phyloP scores from a whole-genome alignment of 2,113 vertebrate species.

The Apistogramma diplotaenia region DNA sequence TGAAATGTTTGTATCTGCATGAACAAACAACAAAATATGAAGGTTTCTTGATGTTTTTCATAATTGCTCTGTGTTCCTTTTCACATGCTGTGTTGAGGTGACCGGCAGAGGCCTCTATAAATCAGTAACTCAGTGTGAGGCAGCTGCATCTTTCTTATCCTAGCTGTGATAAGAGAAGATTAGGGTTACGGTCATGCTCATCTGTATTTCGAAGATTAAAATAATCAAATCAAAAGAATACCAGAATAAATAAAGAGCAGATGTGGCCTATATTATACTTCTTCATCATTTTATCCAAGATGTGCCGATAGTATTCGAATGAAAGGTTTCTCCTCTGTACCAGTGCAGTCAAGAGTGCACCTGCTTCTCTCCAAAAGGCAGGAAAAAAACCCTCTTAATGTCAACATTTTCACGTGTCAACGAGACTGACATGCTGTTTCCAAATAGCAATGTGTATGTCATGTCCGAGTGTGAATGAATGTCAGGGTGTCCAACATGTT shows the following conservation, averaged over 20 bases:
- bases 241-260: neutral
- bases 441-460: constrained; percentile 13
- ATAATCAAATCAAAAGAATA: constrained; percentile 31
- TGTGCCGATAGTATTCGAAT: neutral
- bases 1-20: neutral
- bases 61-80: neutral
- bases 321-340: neutral
- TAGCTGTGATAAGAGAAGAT: constrained; percentile 18
- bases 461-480: neutral
- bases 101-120: neutral
- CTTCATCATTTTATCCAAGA: neutral
- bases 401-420: neutral
- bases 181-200: neutral
- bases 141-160: neutral
- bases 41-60: neutral
- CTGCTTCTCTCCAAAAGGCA: neutral
- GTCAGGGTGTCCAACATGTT: no score
- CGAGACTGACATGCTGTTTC: constrained; percentile 6
- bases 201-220: constrained; percentile 1
- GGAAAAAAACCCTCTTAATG: constrained; percentile 10
- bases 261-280: constrained; percentile 8
- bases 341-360: neutral
- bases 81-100: neutral
- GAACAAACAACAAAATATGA: neutral
- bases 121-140: neutral